Base-by-base conservation (phyloP, 2,113 vertebrate genomes). In the Uria lomvia region DNA sequence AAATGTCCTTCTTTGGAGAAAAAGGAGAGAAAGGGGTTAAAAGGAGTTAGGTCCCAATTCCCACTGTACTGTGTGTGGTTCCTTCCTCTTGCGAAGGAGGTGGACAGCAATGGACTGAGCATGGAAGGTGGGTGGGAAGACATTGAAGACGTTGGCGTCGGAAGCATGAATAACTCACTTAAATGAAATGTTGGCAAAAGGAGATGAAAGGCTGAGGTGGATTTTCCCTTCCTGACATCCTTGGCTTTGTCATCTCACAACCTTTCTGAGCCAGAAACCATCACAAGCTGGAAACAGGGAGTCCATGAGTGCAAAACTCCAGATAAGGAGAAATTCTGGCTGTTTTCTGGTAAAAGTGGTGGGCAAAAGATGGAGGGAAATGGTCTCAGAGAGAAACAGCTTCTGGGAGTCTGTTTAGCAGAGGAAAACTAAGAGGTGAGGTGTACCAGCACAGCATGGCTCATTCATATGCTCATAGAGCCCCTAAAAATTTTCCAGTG, bases 171-270 rank as follows among this genome's bases (percentile, higher is more conserved):
- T 75, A 66, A 88, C 55, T 53, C 21, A 14, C 34, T 79, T n/a
- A 55, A 43, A 56, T 7, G 11, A 88, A 77, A 77, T 6, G 27
- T 4, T 93, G 91, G 70, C 59, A 50, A 78, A 79, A 83, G 42
- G 40, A 52, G 56, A 67, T 65, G 40, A 71, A 84, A 86, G 84
- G 11, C 34, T 78, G 20, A 24, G 59, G 38, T 71, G 76, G 60
- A 85, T 96, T 87, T 96, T 94, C 56, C 60, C 52, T 72, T 74
- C 60, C 89, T 70, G 73, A 50, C 38, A 29, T 65, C 72, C 38
- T 52, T 1, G 7, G 56, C 56, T 29, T 55, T 42, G 43, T 45
- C 55, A 50, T 59, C 47, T 92, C n/a, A 2, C 56, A 42, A 29
- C 34, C 15, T 75, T 56, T 43, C 86, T 50, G 63, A 88, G 91